Conservation (phyloP, 2,113 vertebrate species). For the Anser brachyrhynchus region DNA sequence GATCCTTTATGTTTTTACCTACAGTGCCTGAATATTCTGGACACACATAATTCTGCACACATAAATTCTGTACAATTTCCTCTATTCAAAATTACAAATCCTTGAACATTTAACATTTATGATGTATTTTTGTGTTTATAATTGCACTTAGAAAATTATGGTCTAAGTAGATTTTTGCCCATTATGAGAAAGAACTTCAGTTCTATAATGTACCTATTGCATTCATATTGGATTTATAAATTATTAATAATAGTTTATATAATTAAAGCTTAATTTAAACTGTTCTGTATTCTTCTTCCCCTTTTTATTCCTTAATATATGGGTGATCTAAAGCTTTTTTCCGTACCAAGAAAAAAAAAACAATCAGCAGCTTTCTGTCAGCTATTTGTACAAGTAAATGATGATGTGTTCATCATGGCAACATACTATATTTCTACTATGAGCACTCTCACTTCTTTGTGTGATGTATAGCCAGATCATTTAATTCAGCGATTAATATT, state of each 20-base stretch:
- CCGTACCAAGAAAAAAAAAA: not conserved
- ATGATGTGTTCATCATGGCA: not conserved
- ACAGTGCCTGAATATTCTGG: not conserved
- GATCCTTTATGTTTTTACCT: not conserved
- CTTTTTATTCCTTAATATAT: not conserved
- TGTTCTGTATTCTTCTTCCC: not conserved
- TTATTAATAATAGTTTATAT: not conserved
- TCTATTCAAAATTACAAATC: not conserved
- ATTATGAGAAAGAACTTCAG: not conserved
- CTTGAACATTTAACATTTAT: not conserved
- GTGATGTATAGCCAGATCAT: slow-evolving; percentile 34
- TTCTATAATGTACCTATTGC: not conserved
- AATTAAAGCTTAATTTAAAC: not conserved
- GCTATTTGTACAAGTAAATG: not conserved
- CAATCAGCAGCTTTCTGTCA: not conserved
- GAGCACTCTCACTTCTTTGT: not conserved
- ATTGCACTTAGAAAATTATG: not conserved
- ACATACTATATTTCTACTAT: not conserved
- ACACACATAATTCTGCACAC: too few relatives aligned
- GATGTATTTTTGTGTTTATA: not conserved
- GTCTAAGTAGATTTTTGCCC: not conserved
- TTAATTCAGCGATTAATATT: slow-evolving; percentile 44
- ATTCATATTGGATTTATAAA: not conserved
- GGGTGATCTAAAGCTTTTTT: not conserved
- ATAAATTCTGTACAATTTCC: not conserved